Evolutionary conservation across 1,140 invertebrate genomes (phyloP).

Genomic region (Phymastichus coffea): DNA sequence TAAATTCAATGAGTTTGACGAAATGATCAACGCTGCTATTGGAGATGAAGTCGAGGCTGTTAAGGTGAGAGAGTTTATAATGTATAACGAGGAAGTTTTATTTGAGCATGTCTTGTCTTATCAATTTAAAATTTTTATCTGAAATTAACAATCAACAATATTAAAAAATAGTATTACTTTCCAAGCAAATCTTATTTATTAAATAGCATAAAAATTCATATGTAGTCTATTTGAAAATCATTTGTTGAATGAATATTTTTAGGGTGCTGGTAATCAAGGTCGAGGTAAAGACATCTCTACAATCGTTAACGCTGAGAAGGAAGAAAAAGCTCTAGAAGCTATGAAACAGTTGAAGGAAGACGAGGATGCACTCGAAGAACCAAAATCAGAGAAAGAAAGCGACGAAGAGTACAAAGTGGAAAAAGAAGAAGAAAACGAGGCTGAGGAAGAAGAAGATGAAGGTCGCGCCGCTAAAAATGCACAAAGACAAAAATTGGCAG

Average conservation of each 20-base stretch:
- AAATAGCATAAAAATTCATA: too few species aligned
- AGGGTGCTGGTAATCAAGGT: conserved; percentile 75
- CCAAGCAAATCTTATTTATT: too few species aligned
- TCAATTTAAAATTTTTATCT: background rate
- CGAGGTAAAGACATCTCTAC: conserved; percentile 88
- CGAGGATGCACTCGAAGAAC: conserved; percentile 35
- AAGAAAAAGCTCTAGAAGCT: conserved; percentile 58
- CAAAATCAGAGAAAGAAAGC: conserved; percentile 48
- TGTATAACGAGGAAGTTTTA: background rate
- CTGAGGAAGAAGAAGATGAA: conserved; percentile 46
- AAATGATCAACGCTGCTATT: conserved; percentile 90
- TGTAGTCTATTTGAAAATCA: background rate
- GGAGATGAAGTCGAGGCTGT: conserved; percentile 75
- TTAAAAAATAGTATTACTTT: too few species aligned
- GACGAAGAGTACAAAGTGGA: conserved; percentile 57
- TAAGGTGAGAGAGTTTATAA: conserved; percentile 5
- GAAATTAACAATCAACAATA: too few species aligned
- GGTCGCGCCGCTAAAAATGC: conserved; percentile 39
- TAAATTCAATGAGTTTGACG: conserved; percentile 88
- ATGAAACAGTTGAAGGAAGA: conserved; percentile 37
- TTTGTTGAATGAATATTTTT: conserved; percentile 30
- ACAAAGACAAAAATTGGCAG: conserved; percentile 41
- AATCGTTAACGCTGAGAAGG: conserved; percentile 79
- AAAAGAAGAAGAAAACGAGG: conserved; percentile 55
- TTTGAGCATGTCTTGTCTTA: background rate